Conservation (phyloP, 2,113 vertebrate species). For the Larimichthys crocea region DNA sequence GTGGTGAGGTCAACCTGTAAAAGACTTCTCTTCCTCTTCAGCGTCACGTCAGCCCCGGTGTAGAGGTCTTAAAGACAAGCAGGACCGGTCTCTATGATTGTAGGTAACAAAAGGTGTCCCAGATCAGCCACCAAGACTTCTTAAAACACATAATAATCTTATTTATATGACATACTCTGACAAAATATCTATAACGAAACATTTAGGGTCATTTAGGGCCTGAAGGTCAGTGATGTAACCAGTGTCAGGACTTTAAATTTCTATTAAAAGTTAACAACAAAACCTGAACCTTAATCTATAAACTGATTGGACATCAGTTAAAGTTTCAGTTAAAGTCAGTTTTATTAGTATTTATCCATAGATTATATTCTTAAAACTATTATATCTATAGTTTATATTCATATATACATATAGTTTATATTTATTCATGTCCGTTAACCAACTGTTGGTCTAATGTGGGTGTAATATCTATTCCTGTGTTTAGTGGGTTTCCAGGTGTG, state of each 20-base stretch:
- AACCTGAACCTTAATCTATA: not conserved
- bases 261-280: not conserved
- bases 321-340: not conserved
- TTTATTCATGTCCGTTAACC: not conserved
- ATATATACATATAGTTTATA: not conserved
- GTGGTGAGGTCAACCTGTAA: not conserved
- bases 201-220: not conserved
- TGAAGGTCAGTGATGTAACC: not conserved
- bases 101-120: not conserved
- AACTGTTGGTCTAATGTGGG: not conserved
- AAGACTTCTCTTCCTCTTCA: not conserved
- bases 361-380: too few species aligned
- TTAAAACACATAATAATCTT: not conserved
- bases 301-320: not conserved
- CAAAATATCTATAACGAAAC: not conserved
- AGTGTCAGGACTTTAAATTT: not conserved
- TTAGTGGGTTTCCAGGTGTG: constrained; percentile 26
- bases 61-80: not conserved
- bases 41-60: not conserved
- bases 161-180: not conserved
- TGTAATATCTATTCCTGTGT: not conserved
- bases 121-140: not conserved
- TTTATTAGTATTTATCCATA: too few species aligned
- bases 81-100: too few species aligned
- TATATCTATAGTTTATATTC: too few species aligned